Base-by-base conservation (phyloP, 2,888 invertebrate genomes). In the Slavum lentiscoides region DNA sequence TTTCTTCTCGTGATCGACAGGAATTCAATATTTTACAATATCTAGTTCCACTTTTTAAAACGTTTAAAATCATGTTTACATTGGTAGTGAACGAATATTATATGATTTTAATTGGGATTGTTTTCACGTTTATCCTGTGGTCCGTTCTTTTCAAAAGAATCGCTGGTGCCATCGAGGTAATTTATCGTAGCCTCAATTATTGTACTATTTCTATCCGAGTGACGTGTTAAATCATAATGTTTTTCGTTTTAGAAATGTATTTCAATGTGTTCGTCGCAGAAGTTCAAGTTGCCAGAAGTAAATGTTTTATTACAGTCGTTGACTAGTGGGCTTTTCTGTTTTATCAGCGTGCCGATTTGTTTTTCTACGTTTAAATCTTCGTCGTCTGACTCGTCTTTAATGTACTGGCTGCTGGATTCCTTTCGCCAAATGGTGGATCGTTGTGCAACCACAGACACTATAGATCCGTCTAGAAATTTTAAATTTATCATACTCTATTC, bases 401-500 rank as follows among this genome's bases (percentile, higher is more conserved):
- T 72, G 43, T 80, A n/a, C 19, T 72, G 80, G 70, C 19, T 80
- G 39, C 15, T 80, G 9, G 70, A 72, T 64, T 80, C 80, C n/a
- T 72, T 80, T 43, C 55, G 43, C 6, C 64, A 72, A 4, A 80
- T 80, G 70, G 23, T 80, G 64, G 55, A 80, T 64, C 70, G 21
- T 43, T 80, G 80, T 64, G 64, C 39, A 72, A 23, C 4, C n/a
- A 23, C 62, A n/a, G 80, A 72, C 64, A 23, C 39, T 39, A 21
- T 72, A n/a, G 72, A 80, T 58, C 64, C 80, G 23, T 72, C 70
- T 23, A 80, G 64, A 80, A 80, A 80, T 58, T 80, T 80, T 72
- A 80, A 80, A 58, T 80, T 80, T 58, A 80, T 80, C 30, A 72
- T 80, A 43, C 55, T 80, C 1, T 80, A 80, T 72, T 80, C 80